Evolutionary conservation across 2,113 vertebrate genomes (phyloP).

Genomic region (Spheniscus mendiculus): DNA sequence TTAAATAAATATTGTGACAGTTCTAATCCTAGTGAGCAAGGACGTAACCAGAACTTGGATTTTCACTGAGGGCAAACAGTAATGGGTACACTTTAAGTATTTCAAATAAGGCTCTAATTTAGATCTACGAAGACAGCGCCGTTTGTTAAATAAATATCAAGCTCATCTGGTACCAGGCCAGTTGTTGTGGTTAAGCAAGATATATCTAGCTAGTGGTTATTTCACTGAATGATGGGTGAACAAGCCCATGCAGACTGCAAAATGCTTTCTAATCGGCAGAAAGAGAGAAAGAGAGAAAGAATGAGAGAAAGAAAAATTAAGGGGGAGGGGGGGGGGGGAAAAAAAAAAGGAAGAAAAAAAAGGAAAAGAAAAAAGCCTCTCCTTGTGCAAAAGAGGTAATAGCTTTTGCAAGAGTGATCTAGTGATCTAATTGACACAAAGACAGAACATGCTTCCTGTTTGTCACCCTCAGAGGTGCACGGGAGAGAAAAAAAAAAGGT

Average conservation of each 20-base stretch:
- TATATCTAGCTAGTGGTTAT: constrained; percentile 33
- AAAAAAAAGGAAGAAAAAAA: no score
- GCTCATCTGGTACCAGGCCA: constrained; percentile 62
- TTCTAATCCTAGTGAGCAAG: constrained; percentile 65
- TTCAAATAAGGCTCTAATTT: constrained; percentile 66
- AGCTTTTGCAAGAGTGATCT: background rate
- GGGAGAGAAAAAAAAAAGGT: no score
- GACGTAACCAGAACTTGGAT: constrained; percentile 66
- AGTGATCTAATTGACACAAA: background rate
- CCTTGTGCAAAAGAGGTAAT: background rate
- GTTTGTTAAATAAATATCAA: constrained; percentile 69
- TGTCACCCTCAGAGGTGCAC: background rate
- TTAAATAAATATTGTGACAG: constrained; percentile 77
- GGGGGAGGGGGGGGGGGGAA: background rate
- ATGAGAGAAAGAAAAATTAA: background rate
- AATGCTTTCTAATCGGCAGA: constrained; percentile 6
- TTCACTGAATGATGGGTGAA: constrained; percentile 41
- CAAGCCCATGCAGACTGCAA: background rate
- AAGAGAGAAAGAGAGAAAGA: background rate
- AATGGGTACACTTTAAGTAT: constrained; percentile 61
- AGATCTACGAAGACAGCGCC: constrained; percentile 49
- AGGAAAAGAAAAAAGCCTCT: background rate
- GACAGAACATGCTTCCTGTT: background rate
- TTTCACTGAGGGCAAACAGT: constrained; percentile 69
- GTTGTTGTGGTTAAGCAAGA: constrained; percentile 59